Evolutionary conservation across 2,797 vertebrate genomes (phyloP).

Genomic region (Lithobates pipiens): DNA sequence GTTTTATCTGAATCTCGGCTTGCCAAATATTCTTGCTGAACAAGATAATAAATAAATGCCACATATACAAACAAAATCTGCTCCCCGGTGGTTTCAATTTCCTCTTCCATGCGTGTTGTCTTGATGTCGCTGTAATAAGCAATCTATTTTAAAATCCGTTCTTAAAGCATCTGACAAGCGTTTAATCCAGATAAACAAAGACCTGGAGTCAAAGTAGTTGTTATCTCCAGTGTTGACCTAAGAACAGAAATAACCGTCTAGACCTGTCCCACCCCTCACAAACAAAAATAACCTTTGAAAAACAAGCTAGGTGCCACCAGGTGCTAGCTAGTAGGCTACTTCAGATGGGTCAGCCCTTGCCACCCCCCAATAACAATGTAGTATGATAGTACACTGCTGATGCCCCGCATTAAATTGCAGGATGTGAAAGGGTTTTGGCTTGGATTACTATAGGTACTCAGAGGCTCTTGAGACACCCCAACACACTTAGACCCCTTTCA

Average conservation of each 20-base stretch:
- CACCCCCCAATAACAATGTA: too few species aligned
- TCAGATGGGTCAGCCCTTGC: too few species aligned
- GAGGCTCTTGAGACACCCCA: too few species aligned
- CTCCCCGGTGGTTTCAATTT: conserved; percentile 70
- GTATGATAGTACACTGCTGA: too few species aligned
- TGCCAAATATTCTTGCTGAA: conserved; percentile 60
- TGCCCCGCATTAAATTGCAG: too few species aligned
- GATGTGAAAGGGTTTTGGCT: too few species aligned
- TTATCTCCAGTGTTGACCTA: not conserved
- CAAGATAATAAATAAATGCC: conserved; percentile 71
- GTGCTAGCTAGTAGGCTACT: too few species aligned
- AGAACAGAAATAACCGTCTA: not conserved
- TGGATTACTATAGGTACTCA: too few species aligned
- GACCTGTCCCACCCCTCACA: not conserved
- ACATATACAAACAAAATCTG: conserved; percentile 65
- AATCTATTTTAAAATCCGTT: not conserved
- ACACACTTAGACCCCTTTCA: too few species aligned
- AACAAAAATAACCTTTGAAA: too few species aligned
- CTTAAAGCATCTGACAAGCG: conserved; percentile 33
- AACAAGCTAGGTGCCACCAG: too few species aligned
- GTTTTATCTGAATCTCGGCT: conserved; percentile 52
- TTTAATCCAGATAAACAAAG: conserved; percentile 20
- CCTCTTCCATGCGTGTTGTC: conserved; percentile 62
- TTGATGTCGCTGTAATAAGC: conserved; percentile 60
- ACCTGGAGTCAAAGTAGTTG: not conserved